Conservation (phyloP, 2,113 vertebrate genomes). For the Gobiocypris rarus region DNA sequence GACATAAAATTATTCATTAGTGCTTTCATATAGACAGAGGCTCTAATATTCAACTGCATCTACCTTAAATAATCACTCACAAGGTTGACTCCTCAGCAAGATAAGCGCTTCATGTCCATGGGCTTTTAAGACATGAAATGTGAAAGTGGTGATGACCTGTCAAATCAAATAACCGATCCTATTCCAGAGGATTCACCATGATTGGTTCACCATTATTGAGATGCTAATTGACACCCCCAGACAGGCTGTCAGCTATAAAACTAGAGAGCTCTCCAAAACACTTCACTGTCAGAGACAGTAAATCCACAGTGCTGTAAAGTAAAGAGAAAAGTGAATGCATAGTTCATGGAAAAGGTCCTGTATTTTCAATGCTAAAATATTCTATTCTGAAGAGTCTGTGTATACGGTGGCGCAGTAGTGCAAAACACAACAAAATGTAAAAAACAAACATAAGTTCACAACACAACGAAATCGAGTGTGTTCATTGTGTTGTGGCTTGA, state of each 20-base stretch:
- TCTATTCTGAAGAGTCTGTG: not conserved
- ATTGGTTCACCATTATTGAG: conserved; percentile 28
- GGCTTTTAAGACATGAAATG: conserved; percentile 18
- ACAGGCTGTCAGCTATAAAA: conserved; percentile 21
- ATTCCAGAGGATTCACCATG: not conserved
- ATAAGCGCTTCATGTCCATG: not conserved
- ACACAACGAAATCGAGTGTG: too few relatives aligned
- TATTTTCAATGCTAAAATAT: not conserved
- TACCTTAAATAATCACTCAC: not conserved
- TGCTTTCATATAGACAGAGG: not conserved
- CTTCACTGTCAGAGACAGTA: conserved; percentile 23
- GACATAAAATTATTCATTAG: not conserved
- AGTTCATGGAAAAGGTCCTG: not conserved
- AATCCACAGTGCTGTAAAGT: not conserved
- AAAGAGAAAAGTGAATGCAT: not conserved
- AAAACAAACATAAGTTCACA: too few relatives aligned
- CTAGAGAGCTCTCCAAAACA: conserved; percentile 15
- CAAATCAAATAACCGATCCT: conserved; percentile 25
- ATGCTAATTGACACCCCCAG: conserved; percentile 17
- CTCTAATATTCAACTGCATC: not conserved
- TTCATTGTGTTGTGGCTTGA: too few relatives aligned
- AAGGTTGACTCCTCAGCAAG: not conserved
- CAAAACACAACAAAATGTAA: not conserved
- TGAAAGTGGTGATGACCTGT: conserved; percentile 24
- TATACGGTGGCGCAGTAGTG: too few relatives aligned